These are phyloP conservation scores for Dendrolimus kikuchii DNA, from an alignment of 1,140 invertebrate species.

Conservation along the genomic window DNA sequence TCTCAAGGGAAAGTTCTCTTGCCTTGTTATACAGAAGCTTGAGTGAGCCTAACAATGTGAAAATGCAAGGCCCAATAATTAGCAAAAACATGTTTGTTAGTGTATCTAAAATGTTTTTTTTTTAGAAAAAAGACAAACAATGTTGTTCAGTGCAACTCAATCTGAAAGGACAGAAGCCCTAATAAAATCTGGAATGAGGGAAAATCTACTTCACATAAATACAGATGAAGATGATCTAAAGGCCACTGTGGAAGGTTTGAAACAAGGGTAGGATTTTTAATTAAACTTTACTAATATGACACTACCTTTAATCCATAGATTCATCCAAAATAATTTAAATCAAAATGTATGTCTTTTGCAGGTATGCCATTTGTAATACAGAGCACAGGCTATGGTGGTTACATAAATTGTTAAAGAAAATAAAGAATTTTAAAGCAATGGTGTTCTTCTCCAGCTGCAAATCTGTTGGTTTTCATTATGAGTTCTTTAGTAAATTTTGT, in stretches of 20 bases:
- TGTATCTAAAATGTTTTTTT: background rate
- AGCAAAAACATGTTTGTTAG: no score
- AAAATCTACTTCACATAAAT: conserved; percentile 82
- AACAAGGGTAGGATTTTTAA: conserved; percentile 67
- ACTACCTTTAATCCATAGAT: no score
- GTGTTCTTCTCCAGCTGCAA: conserved; percentile 91
- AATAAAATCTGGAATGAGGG: conserved; percentile 81
- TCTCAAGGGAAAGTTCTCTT: no score
- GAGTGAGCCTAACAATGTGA: no score
- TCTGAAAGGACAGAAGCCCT: conserved; percentile 85
- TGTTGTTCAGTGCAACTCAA: conserved; percentile 89
- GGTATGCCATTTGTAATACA: conserved; percentile 81
- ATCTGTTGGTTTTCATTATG: conserved; percentile 82
- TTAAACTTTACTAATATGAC: background rate
- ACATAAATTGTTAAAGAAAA: conserved; percentile 87
- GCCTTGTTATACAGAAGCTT: no score
- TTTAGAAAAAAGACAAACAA: conserved; percentile 80
- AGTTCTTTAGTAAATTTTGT: conserved; percentile 51
- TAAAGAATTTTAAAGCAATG: conserved; percentile 86
- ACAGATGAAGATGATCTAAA: conserved; percentile 77
- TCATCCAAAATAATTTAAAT: no score
- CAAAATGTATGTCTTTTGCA: conserved; percentile 54
- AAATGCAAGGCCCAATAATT: no score
- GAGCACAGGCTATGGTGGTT: conserved; percentile 86
- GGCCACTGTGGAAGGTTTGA: conserved; percentile 85